phyloP scores from a whole-genome alignment of 1,140 invertebrate genomes.

The Asobara japonica region DNA sequence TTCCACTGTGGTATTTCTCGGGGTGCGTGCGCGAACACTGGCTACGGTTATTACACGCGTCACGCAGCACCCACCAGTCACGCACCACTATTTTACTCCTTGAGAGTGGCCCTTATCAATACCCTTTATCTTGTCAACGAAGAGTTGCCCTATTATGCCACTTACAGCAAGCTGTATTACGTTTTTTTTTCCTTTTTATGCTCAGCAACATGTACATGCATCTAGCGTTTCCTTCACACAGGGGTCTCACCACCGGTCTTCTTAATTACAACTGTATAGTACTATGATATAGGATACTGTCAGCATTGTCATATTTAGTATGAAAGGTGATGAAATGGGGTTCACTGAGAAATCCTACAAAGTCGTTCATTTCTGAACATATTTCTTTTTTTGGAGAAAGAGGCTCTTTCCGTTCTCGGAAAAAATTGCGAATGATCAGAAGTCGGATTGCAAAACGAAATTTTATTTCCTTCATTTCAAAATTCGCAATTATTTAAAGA shows the following conservation, averaged over 20 bases:
- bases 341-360: too few relatives aligned
- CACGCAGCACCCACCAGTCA: constrained; percentile 60
- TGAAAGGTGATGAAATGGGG: too few relatives aligned
- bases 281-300: neutral
- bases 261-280: neutral
- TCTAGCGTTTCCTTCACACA: neutral
- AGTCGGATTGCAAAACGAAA: too few relatives aligned
- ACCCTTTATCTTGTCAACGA: constrained; percentile 64
- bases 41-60: constrained; percentile 67
- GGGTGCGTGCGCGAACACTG: constrained; percentile 57
- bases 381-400: too few relatives aligned
- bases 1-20: constrained; percentile 24
- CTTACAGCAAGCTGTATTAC: constrained; percentile 38
- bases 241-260: neutral
- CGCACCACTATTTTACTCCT: constrained; percentile 47
- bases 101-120: constrained; percentile 57
- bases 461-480: too few relatives aligned
- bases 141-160: constrained; percentile 60
- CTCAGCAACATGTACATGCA: neutral
- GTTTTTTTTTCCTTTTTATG: neutral
- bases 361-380: too few relatives aligned
- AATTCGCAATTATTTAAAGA: too few relatives aligned
- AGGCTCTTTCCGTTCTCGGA: too few relatives aligned
- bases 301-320: too few relatives aligned
- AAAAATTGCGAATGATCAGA: too few relatives aligned